A percentile compares a stretch with the other conserved stretches of the same genome.
Evolutionary conservation across 2,888 invertebrate species (phyloP).

Genomic region (Chironomus tentans): DNA sequence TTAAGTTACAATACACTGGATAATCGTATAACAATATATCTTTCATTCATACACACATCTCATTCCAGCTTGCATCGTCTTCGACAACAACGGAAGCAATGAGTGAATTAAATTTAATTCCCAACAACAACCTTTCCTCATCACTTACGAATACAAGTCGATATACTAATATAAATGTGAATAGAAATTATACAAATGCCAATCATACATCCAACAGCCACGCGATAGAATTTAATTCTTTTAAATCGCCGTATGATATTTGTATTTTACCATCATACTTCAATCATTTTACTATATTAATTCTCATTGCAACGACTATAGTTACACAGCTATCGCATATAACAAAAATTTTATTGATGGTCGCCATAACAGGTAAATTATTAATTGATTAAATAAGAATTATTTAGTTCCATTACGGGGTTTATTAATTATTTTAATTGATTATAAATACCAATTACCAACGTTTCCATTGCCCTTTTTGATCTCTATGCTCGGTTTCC

Average conservation of each 20-base stretch:
- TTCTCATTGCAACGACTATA: conserved; percentile 59
- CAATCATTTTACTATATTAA: conserved; percentile 59
- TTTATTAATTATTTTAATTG: not conserved
- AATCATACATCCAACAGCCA: conserved; percentile 32
- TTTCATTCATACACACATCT: too few species aligned
- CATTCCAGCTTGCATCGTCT: conserved; percentile 18
- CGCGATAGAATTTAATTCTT: not conserved
- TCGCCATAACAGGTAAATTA: conserved; percentile 46
- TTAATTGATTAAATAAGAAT: too few species aligned
- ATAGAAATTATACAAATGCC: conserved; percentile 30
- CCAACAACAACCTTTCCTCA: too few species aligned
- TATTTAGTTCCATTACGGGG: not conserved
- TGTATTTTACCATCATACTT: conserved; percentile 66
- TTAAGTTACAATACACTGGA: not conserved
- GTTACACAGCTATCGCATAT: conserved; percentile 63
- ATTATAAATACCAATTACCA: not conserved
- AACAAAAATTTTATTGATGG: conserved; percentile 55
- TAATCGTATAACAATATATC: not conserved
- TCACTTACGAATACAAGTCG: not conserved
- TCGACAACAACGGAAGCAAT: not conserved
- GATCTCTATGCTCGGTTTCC: too few species aligned
- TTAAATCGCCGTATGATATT: not conserved
- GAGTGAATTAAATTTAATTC: not conserved
- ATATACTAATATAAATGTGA: not conserved
- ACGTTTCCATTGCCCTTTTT: too few species aligned